Conservation (phyloP, 2,113 vertebrate genomes). For the Corythoichthys haematopterus region DNA sequence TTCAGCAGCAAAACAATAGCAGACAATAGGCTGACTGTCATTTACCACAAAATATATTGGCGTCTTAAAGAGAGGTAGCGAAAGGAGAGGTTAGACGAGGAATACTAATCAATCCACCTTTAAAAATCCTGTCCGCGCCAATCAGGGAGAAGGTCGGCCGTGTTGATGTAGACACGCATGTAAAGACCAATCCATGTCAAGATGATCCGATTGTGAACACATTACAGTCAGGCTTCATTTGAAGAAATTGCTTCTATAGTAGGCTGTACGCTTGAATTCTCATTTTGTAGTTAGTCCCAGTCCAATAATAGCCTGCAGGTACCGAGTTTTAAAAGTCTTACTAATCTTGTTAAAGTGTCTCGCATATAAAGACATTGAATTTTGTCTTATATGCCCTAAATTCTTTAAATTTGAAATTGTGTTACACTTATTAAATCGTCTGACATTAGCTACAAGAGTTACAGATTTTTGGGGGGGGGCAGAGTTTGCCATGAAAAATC, state of each 20-base stretch:
- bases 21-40: conserved; percentile 37
- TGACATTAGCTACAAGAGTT: too few species aligned
- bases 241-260: not conserved
- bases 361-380: too few species aligned
- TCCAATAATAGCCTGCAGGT: not conserved
- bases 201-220: conserved; percentile 47
- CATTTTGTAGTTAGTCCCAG: not conserved
- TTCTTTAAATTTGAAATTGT: too few species aligned
- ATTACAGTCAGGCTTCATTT: conserved; percentile 45
- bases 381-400: too few species aligned
- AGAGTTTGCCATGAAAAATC: too few species aligned
- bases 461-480: too few species aligned
- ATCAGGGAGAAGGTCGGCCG: conserved; percentile 59
- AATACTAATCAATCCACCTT: conserved; percentile 65
- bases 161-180: conserved; percentile 18
- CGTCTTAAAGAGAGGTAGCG: conserved; percentile 8
- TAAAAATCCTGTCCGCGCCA: conserved; percentile 44
- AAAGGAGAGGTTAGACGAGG: conserved; percentile 13
- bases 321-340: too few species aligned
- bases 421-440: too few species aligned
- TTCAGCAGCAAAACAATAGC: conserved; percentile 18
- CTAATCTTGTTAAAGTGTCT: too few species aligned
- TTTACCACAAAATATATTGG: conserved; percentile 22
- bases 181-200: conserved; percentile 24
- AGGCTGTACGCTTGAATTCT: not conserved